Conservation (phyloP, 2,113 vertebrate genomes). For the Tetraodon nigroviridis region DNA sequence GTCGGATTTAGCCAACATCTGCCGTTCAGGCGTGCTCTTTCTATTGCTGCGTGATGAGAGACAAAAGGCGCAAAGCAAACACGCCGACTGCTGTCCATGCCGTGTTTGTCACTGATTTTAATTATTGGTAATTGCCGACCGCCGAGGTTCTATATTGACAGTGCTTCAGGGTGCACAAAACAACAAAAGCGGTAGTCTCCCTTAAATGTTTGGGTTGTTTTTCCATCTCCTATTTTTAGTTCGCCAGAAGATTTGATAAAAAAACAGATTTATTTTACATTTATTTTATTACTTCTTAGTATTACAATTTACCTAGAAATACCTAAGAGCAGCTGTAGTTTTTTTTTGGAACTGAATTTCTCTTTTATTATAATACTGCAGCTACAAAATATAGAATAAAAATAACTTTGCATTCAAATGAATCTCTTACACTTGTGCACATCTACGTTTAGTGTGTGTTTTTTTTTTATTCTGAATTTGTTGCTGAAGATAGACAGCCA, state of each 20-base stretch:
- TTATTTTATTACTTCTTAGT: too few species aligned
- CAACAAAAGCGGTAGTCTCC: constrained; percentile 20
- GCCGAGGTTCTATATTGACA: constrained; percentile 67
- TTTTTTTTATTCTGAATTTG: too few species aligned
- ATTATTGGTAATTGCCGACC: constrained; percentile 63
- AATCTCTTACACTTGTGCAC: too few species aligned
- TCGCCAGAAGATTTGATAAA: neutral
- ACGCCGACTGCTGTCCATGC: constrained; percentile 33
- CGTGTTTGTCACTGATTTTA: constrained; percentile 59
- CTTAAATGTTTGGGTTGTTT: neutral
- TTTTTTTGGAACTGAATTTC: too few species aligned
- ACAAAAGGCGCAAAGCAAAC: constrained; percentile 75
- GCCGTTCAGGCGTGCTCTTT: constrained; percentile 61
- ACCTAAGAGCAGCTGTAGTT: too few species aligned
- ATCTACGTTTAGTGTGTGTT: too few species aligned
- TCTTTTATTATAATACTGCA: too few species aligned
- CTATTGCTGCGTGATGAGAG: constrained; percentile 86
- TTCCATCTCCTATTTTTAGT: neutral
- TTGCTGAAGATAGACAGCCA: too few species aligned
- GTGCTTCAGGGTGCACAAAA: constrained; percentile 30
- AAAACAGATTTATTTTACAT: too few species aligned
- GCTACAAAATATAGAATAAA: too few species aligned
- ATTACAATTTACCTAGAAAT: too few species aligned
- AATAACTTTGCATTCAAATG: too few species aligned
- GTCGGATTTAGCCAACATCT: constrained; percentile 77